Base-by-base conservation (phyloP, 2,888 invertebrate genomes). In the Rosalia funebris region DNA sequence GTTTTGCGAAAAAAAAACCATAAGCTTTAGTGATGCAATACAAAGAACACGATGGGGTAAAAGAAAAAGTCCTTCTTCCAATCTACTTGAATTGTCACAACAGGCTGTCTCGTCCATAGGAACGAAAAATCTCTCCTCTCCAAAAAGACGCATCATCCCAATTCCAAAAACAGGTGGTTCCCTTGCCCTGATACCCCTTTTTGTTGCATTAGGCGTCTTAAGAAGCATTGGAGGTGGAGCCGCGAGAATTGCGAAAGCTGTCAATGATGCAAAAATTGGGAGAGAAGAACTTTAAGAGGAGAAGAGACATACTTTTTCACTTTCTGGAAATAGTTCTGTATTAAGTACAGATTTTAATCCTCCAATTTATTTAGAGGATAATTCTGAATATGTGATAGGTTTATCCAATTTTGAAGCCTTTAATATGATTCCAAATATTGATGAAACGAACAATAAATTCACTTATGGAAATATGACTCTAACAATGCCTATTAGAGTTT, bases 341-440 rank as follows among this genome's bases (percentile, higher is more conserved):
- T 53, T 75, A 14, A 63, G 62, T 41, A 45, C 62, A 2, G 45
- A 62, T 42, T 65, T 65, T 53, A 72, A 69, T 61, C 68, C 67
- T 14, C 62, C 66, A 0, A 69, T 72, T 39, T 65, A 71, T 46
- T 55, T 72, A 10, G 57, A 53, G 2, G 19, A 46, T 11, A 36
- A 47, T 11, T 59, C 64, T 44, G 63, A 70, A 25, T 73, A 73
- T 57, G 63, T 57, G 42, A 66, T 75, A 11, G 73, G 72, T 2
- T 61, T 75, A 9, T 60, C 75, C 12, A 71, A 74, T 58, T 64
- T 75, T 10, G 54, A 71, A 45, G 70, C 74, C 9, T 75, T 68
- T 41, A 70, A 73, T 57, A 64, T 71, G 4, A 71, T 77, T 52
- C 73, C 74, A 1, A 78, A 79, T 62, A 68, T 79, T 1, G 74